Conservation (phyloP, 2,888 invertebrate species). For the Ecliptopera silaceata region DNA sequence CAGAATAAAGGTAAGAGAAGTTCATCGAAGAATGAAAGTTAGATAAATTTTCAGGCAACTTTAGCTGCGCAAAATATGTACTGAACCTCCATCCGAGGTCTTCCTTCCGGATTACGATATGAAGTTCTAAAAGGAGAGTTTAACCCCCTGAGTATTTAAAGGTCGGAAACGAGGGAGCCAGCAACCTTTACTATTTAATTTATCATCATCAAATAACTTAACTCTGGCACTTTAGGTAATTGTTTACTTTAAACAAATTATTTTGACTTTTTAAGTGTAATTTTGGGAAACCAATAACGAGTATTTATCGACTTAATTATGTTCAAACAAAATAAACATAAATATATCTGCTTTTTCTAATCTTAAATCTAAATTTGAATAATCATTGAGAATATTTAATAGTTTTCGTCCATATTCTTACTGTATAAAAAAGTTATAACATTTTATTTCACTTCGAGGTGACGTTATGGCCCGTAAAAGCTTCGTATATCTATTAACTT, state of each 20-base stretch:
- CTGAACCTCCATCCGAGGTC: slow-evolving; percentile 25
- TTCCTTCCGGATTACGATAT: slow-evolving; percentile 32
- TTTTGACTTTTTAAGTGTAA: background rate
- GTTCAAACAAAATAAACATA: no score
- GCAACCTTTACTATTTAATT: slow-evolving; percentile 27
- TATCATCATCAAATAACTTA: slow-evolving; percentile 18
- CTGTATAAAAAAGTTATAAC: slow-evolving; percentile 57
- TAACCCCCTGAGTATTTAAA: slow-evolving; percentile 27
- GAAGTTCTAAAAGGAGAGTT: slow-evolving; percentile 28
- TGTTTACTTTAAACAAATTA: slow-evolving; percentile 9
- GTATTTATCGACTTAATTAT: background rate
- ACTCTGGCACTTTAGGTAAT: slow-evolving; percentile 13
- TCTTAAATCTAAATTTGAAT: no score
- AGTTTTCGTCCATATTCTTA: slow-evolving; percentile 42
- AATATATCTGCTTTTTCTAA: no score
- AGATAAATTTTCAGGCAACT: slow-evolving; percentile 24
- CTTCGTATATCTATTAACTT: slow-evolving; percentile 68
- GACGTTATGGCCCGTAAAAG: slow-evolving; percentile 66
- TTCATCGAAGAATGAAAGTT: slow-evolving; percentile 18
- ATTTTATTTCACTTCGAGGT: slow-evolving; percentile 65
- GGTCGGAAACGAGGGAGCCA: slow-evolving; percentile 27
- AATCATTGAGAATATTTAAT: no score
- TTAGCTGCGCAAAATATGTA: slow-evolving; percentile 23
- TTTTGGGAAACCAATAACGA: background rate
- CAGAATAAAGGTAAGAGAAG: slow-evolving; percentile 11